Percentiles rank a stretch among this genome's conserved stretches.
Conservation (phyloP, 2,113 vertebrate genomes). For the Pygathrix nemaeus region DNA sequence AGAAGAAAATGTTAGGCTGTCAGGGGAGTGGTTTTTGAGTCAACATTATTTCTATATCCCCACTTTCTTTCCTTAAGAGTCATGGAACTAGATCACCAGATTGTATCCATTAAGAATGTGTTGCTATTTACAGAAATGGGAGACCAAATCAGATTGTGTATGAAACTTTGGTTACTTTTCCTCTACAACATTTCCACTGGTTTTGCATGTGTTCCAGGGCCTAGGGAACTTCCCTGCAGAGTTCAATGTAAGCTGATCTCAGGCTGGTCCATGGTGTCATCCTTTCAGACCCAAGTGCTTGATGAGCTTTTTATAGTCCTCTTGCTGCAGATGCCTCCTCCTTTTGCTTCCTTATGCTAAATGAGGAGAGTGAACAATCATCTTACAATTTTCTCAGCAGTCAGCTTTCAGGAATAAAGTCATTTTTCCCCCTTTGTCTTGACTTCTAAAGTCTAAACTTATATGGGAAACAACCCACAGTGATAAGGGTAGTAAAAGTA, state of each 20-base stretch:
- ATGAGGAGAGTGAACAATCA: not conserved
- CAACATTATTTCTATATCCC: not conserved
- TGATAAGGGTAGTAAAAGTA: slow-evolving; percentile 24
- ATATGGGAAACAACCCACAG: not conserved
- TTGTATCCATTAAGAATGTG: not conserved
- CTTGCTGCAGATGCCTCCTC: not conserved
- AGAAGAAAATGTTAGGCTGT: slow-evolving; percentile 30
- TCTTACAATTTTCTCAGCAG: slow-evolving; percentile 51
- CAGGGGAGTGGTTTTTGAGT: not conserved
- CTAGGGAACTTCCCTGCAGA: slow-evolving; percentile 11
- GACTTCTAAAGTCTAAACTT: slow-evolving; percentile 27
- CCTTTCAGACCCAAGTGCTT: slow-evolving; percentile 47
- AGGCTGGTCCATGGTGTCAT: slow-evolving; percentile 49
- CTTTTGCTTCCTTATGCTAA: slow-evolving; percentile 44
- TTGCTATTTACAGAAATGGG: not conserved
- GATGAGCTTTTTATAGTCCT: slow-evolving; percentile 67
- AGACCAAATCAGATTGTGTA: not conserved
- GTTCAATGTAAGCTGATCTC: slow-evolving; percentile 74
- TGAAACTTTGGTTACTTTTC: not conserved
- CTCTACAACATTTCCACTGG: slow-evolving; percentile 11
- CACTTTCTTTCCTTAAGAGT: slow-evolving; percentile 27
- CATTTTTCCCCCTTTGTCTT: slow-evolving; percentile 48
- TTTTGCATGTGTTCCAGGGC: not conserved
- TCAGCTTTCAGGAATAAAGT: not conserved
- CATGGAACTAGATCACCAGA: not conserved